phyloP scores from a whole-genome alignment of 1,140 invertebrate genomes.

The Drosophila prosaltans region DNA sequence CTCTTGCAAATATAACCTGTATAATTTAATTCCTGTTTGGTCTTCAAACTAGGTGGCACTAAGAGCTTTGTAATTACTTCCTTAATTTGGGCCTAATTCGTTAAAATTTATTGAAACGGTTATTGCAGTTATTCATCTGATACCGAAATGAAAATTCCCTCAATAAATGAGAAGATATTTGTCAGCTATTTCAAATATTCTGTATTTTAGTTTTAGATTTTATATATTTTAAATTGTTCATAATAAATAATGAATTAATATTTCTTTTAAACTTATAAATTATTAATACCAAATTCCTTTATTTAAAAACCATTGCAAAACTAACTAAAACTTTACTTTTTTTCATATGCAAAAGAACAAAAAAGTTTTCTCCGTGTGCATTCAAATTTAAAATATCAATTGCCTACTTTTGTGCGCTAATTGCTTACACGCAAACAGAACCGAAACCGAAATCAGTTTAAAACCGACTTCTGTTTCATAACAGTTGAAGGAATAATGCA shows the following conservation, averaged over 20 bases:
- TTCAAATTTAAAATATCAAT: neutral
- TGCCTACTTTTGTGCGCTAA: slow-evolving; percentile 5
- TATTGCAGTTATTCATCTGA: neutral
- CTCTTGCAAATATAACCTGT: neutral
- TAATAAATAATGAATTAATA: no score
- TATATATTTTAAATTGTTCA: no score
- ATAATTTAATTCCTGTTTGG: neutral
- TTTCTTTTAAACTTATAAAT: no score
- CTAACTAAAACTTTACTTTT: no score
- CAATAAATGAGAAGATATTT: neutral
- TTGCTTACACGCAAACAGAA: neutral
- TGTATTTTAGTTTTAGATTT: no score
- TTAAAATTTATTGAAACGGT: neutral
- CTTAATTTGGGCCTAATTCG: neutral
- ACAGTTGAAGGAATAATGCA: no score
- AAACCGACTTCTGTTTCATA: neutral
- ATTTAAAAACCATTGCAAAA: no score
- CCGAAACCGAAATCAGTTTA: neutral
- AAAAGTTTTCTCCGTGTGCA: no score
- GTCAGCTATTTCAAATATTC: neutral
- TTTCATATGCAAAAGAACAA: no score
- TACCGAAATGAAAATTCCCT: no score
- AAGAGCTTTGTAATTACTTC: neutral
- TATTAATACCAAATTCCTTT: no score
- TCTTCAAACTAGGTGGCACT: neutral